Percentiles rank a stretch among this genome's conserved stretches.
Conservation (phyloP, 2,888 invertebrate genomes). For the Cephus nigrinus region DNA sequence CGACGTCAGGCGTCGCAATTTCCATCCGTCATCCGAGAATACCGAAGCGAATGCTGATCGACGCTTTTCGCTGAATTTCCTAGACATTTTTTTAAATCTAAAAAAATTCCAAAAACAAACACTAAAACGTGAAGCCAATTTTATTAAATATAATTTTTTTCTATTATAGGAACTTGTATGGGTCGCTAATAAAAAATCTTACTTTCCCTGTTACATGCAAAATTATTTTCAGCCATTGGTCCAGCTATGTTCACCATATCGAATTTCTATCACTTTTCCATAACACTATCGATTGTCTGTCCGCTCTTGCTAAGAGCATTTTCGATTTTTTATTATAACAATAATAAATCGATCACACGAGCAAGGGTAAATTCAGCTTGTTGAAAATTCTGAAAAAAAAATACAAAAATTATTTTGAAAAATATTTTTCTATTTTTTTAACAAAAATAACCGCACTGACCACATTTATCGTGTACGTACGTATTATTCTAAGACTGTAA, state of each 20-base stretch:
- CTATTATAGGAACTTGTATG: background rate
- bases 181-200: background rate
- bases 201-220: background rate
- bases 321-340: too few relatives aligned
- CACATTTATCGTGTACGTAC: background rate
- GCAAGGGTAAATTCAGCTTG: background rate
- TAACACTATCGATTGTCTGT: background rate
- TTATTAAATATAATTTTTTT: background rate
- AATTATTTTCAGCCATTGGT: background rate
- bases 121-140: background rate
- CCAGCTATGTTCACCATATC: background rate
- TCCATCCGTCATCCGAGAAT: background rate
- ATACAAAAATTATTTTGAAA: background rate
- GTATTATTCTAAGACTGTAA: background rate
- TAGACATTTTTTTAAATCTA: background rate
- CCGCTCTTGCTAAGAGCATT: too few relatives aligned
- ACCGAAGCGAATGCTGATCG: background rate
- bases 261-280: background rate
- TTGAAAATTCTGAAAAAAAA: background rate
- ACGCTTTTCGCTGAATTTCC: background rate
- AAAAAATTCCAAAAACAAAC: background rate
- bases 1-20: background rate
- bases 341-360: too few relatives aligned
- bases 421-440: background rate
- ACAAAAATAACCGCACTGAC: background rate